Evolutionary conservation across 2,113 vertebrate genomes (phyloP).

Genomic region (Proteles cristata): DNA sequence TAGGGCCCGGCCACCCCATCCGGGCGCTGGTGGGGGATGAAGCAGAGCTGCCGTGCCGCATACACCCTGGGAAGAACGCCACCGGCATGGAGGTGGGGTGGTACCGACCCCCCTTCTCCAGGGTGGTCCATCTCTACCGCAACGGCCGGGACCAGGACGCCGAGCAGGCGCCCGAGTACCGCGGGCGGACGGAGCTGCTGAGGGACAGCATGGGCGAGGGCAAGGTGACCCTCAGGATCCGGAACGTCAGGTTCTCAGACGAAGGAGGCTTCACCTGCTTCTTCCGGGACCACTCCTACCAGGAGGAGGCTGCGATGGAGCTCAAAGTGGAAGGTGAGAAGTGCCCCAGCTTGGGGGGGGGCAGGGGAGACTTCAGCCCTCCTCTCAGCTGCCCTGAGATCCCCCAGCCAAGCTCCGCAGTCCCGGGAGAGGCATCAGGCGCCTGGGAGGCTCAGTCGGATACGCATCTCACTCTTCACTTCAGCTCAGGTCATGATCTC

Average conservation of each 20-base stretch:
- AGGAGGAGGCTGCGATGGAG: slow-evolving; percentile 74
- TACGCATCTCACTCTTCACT: no score
- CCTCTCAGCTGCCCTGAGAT: background rate
- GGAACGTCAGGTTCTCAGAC: slow-evolving; percentile 64
- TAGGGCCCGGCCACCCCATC: slow-evolving; percentile 62
- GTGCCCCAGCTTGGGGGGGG: no score
- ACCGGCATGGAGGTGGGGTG: slow-evolving; percentile 80
- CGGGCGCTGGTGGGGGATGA: slow-evolving; percentile 71
- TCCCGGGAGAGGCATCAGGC: no score
- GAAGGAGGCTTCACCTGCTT: slow-evolving; percentile 80
- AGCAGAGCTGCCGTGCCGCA: slow-evolving; percentile 69
- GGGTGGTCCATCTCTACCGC: slow-evolving; percentile 79
- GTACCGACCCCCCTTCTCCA: slow-evolving; percentile 73
- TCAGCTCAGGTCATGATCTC: no score
- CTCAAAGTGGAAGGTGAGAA: slow-evolving; percentile 77
- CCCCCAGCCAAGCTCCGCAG: no score
- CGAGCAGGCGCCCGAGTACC: slow-evolving; percentile 72
- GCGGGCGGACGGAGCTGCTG: slow-evolving; percentile 76
- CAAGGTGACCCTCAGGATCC: slow-evolving; percentile 75
- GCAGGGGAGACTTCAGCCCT: background rate
- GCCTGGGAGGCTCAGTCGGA: no score
- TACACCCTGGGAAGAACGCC: slow-evolving; percentile 74
- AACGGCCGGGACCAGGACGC: slow-evolving; percentile 71
- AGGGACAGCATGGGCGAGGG: slow-evolving; percentile 72
- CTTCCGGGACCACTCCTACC: slow-evolving; percentile 75